phyloP scores from a whole-genome alignment of 2,888 invertebrate genomes.

The Apantesis nais region DNA sequence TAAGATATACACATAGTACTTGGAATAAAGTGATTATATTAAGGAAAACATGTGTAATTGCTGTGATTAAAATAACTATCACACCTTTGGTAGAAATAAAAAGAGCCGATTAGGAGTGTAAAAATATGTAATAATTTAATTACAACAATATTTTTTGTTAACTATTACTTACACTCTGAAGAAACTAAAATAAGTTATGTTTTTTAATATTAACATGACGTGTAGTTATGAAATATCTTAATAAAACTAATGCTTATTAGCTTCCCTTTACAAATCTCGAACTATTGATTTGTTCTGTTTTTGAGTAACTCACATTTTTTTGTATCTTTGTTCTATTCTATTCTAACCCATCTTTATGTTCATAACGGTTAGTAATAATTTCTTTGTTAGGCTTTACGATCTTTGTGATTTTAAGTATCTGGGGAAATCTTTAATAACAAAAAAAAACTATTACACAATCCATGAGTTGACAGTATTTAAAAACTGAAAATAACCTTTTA shows the following conservation, averaged over 20 bases:
- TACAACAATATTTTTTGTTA: neutral
- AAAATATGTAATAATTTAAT: constrained; percentile 5
- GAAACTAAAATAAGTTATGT: neutral
- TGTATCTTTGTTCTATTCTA: neutral
- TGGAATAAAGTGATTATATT: neutral
- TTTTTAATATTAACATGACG: neutral
- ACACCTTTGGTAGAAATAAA: neutral
- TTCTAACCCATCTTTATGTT: neutral
- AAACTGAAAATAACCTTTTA: no score
- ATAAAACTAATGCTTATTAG: neutral
- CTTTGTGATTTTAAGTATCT: neutral
- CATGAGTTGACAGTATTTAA: neutral
- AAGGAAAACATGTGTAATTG: neutral
- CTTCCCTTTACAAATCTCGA: neutral
- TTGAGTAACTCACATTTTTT: no score
- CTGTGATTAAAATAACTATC: neutral
- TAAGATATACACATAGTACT: neutral
- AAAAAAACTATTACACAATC: neutral
- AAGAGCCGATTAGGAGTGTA: neutral
- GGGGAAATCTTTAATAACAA: neutral
- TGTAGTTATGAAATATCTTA: neutral
- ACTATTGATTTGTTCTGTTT: neutral
- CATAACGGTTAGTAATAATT: neutral
- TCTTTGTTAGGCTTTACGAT: neutral
- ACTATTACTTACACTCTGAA: neutral